These are phyloP conservation scores for Musca domestica DNA, from an alignment of 1,140 invertebrate genomes.

Conservation along the genomic window DNA sequence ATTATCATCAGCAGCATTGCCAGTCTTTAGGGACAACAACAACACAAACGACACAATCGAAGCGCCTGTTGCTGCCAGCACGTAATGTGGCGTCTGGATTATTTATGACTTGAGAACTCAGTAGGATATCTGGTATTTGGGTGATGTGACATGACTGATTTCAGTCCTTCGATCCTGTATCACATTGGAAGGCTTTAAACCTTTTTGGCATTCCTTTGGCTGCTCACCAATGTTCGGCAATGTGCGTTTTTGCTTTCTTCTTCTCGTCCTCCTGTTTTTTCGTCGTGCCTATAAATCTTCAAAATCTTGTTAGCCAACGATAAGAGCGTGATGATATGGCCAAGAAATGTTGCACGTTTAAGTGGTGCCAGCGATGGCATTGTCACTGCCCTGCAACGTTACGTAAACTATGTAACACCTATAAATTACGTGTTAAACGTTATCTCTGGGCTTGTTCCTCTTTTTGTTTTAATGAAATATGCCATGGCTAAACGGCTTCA, in stretches of 20 bases:
- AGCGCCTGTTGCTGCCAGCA: neutral
- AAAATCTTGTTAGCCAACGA: neutral
- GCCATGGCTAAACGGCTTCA: neutral
- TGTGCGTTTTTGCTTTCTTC: neutral
- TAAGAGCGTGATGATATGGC: no score
- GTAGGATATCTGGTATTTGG: constrained; percentile 2
- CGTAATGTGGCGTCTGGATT: constrained; percentile 19
- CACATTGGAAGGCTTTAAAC: no score
- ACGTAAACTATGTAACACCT: constrained; percentile 18
- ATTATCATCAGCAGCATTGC: no score
- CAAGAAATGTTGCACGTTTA: constrained; percentile 3
- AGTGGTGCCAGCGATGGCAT: no score
- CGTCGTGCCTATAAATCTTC: constrained; percentile 2
- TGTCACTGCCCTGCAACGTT: neutral
- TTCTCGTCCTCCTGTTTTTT: neutral
- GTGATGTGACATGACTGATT: constrained; percentile 6
- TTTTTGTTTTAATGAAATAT: no score
- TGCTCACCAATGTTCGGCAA: neutral
- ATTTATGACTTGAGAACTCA: constrained; percentile 20
- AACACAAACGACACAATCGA: neutral
- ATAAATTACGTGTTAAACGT: constrained; percentile 22
- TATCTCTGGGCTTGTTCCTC: neutral
- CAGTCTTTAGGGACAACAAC: no score
- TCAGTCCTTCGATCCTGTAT: no score
- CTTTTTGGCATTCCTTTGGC: neutral